Evolutionary conservation across 2,888 invertebrate genomes (phyloP), one percentile per base, ranked within the genome.

Genomic region (Ectemnius cavifrons): DNA sequence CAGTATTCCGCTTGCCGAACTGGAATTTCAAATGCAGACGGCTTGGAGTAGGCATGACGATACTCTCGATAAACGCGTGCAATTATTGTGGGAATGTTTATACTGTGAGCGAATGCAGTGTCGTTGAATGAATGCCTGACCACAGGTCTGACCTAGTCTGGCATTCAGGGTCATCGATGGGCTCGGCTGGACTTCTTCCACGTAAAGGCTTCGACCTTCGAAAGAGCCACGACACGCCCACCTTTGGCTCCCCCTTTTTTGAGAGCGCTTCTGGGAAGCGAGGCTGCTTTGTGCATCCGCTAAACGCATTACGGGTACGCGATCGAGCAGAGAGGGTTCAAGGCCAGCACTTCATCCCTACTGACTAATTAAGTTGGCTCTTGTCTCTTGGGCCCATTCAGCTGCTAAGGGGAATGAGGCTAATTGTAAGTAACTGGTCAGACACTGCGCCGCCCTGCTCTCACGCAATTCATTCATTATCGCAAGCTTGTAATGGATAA

Each of bases 261-360:
- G 80, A 79, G 77, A 77, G 72, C 66, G 75, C 75, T 86, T 85
- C 84, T 66, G 67, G 73, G 85, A 86, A 86, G 73, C 75, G 74
- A 68, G 11, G 37, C 8, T 61, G 20, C 63, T 20, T 60, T 60
- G 67, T 67, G 73, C 63, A 77, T 80, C 70, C 75, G 68, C 47
- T 58, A 61, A 49, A 71, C 72, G 73, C 68, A 52, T 72, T 74
- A 63, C 60, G 64, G 62, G 78, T 59, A 59, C 68, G 56, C 58
- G 64, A 78, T 59, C 45, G 49, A 66, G 47, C 64, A 14, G 11
- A 23, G 16, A 49, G 71, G 60, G 74, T 78, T 81, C 80, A 80
- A 80, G 80, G 81, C 46, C 77, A 56, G 47, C 27, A 68, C 67
- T 69, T 66, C 65, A 65, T 56, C 37, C 47, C 66, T 20, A 14